Evolutionary conservation across 1,140 invertebrate genomes (phyloP), one percentile per base, ranked within the genome.

Genomic region (Lepidurus arcticus): DNA sequence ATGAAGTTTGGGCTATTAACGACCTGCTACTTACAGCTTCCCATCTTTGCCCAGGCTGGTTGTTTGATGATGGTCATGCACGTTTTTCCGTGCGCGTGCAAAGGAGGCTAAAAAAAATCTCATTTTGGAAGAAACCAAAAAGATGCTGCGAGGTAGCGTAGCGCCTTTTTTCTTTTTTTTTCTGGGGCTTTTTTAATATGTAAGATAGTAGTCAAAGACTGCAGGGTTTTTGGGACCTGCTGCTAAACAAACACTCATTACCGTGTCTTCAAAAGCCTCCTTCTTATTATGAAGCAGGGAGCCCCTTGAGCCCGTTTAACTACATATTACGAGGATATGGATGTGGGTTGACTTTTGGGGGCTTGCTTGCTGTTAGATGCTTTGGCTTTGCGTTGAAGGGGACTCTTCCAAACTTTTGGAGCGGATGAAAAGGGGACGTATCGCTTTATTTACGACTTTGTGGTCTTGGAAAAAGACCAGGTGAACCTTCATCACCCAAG

Each of bases 1-100:
- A 65, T 65, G 53, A 65, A 65, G 53, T 65, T 65, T 65, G 21
- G 53, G 53, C 53, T 65, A 65, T 65, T 65, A 65, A 65, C 53
- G 53, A 65, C 53, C 53, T 65, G 53, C 53, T 65, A 65, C 53
- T 65, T 65, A 65, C 53, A 65, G 53, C 53, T 65, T 65, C 53
- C 53, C 53, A 65, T 65, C 53, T 65, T 65, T 65, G 53, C 53
- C 53, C 53, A n/a, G 53, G 53, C 53, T 65, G 53, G 16, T 65
- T 65, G 53, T 65, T 65, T 65, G 53, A 16, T 65, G 53, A 65
- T 65, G 53, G 53, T 16, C 53, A 65, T 65, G 53, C 53, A 65
- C 53, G 53, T 65, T 65, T 65, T 65, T 65, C 53, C 53, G 53
- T 65, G 53, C 53, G 53, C 53, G 53, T 65, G 53, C 53, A 65